Conservation (phyloP, 2,797 vertebrate genomes). For the Malacoraja senta region DNA sequence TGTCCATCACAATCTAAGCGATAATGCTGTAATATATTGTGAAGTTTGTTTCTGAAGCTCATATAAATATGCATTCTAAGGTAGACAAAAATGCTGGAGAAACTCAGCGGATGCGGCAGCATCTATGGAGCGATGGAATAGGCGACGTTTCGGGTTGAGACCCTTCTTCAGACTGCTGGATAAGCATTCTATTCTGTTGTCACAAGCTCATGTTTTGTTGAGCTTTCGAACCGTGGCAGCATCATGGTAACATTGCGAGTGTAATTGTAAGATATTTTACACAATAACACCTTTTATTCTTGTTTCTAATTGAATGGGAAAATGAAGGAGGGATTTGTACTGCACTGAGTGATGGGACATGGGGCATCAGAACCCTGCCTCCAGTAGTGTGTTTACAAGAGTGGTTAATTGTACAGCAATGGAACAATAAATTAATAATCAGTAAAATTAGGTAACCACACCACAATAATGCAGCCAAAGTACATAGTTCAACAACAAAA, state of each 20-base stretch:
- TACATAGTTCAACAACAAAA: no score
- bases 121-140: no score
- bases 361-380: not conserved
- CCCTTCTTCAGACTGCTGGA: not conserved
- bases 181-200: not conserved
- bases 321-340: no score
- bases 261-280: not conserved
- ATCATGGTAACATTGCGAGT: not conserved
- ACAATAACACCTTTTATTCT: not conserved
- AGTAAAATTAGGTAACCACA: no score
- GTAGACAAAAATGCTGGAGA: no score
- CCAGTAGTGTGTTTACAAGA: not conserved
- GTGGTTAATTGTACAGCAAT: not conserved
- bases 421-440: not conserved
- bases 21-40: not conserved
- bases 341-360: not conserved
- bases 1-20: not conserved
- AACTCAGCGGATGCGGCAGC: no score
- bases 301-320: not conserved
- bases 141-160: no score
- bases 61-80: not conserved
- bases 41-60: not conserved
- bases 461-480: no score
- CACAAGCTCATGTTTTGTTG: not conserved
- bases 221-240: not conserved